Conservation (phyloP, 2,888 invertebrate species). For the Cataglyphis livida region DNA sequence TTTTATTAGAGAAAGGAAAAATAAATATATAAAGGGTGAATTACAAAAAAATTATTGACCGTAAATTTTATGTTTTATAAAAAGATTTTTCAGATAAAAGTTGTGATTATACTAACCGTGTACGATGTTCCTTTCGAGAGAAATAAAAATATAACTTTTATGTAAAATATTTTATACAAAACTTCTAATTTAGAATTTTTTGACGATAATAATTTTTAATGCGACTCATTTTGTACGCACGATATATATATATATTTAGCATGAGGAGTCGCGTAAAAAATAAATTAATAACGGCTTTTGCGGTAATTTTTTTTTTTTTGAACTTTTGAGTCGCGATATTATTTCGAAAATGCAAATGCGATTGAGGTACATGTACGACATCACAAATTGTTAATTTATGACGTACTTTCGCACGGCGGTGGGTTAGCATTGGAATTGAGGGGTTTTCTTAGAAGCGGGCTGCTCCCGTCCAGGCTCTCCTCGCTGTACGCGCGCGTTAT, state of each 20-base stretch:
- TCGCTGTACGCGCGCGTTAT: slow-evolving; percentile 92
- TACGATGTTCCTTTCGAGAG: background rate
- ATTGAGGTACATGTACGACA: slow-evolving; percentile 9
- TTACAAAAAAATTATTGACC: background rate
- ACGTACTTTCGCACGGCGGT: slow-evolving; percentile 80
- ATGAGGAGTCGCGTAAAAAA: background rate
- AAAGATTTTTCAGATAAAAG: background rate
- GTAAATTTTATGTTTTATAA: background rate
- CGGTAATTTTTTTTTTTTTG: background rate
- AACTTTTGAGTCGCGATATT: background rate
- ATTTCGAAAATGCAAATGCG: slow-evolving; percentile 4
- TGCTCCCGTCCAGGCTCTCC: slow-evolving; percentile 87
- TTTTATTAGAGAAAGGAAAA: background rate
- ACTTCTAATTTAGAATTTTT: background rate
- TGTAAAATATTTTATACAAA: background rate
- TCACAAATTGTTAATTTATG: slow-evolving; percentile 14
- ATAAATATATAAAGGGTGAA: background rate
- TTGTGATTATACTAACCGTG: background rate
- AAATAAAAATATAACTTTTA: too few relatives aligned
- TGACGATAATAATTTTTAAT: background rate
- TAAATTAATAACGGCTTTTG: background rate
- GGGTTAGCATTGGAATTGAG: slow-evolving; percentile 65
- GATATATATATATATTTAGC: background rate
- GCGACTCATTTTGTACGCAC: too few relatives aligned
- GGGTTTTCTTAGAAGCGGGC: slow-evolving; percentile 78